Evolutionary conservation across 92 coral and sea anemone species (phyloP), one percentile per base, ranked within the genome.

Genomic region (Bergia sp.): DNA sequence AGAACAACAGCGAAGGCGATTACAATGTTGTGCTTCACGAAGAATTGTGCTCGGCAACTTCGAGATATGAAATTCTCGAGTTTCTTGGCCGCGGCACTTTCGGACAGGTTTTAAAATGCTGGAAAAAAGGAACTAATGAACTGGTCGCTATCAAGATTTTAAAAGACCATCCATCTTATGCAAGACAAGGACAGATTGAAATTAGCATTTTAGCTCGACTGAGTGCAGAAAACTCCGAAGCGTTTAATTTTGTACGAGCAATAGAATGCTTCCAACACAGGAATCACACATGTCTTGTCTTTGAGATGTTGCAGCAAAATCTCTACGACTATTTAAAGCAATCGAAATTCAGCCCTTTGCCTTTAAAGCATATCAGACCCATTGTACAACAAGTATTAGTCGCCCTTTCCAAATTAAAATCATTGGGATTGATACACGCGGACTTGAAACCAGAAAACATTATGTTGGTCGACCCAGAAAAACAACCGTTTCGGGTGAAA

Each of bases 71-170:
- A 84, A 95, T 97, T 8, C 90, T 97, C 13, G 99, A 97, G 49
- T 97, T 97, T 85, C 96, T 97, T 13, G 99, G 99, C 61, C 98
- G 99, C 23, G 99, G 99, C 58, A 97, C 99, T 7, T 97, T 97
- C 67, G 99, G 99, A 53, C 99, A 97, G 89, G 99, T 97, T 49
- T 89, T 97, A 40, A 97, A 97, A 88, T 97, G 99, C 79, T 97
- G 99, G 99, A 97, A 97, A 69, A 96, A 95, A 80, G 99, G 99
- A 82, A 96, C 99, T 2, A 95, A 97, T 79, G 99, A 97, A 78
- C 83, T 96, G 38, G 95, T 92, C 47, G 99, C 99, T 37, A 97
- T 97, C 72, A 97, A 97, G 81, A 94, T 97, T 83, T 88, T 97
- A 49, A 97, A 97, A 82, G 98, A 97, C 86, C 99, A 97, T 90